Percentiles rank a stretch among this genome's conserved stretches.
Conservation (phyloP, 2,888 invertebrate genomes). For the Isotomurus palustris region DNA sequence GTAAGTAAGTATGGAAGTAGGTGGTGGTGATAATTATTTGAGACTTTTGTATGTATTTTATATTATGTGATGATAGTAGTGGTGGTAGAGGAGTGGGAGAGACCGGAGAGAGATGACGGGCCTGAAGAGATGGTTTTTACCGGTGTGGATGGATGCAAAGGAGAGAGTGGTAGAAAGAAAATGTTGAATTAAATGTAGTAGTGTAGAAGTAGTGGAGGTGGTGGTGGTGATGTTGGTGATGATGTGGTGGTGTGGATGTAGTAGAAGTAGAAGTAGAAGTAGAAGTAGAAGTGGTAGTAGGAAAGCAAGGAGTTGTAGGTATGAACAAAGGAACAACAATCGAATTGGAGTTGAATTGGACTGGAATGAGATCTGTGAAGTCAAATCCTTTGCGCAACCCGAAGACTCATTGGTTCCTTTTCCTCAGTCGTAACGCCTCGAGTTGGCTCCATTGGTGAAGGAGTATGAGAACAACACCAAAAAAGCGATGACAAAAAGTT, state of each 20-base stretch:
- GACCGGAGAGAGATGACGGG: too few relatives aligned
- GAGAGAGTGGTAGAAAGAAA: constrained; percentile 12
- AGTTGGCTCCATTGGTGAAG: constrained; percentile 46
- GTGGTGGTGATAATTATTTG: too few relatives aligned
- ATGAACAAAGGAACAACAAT: constrained; percentile 34
- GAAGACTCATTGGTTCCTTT: constrained; percentile 47
- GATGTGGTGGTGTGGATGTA: neutral
- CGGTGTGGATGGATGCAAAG: neutral
- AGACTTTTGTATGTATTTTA: too few relatives aligned
- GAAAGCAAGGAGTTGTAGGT: constrained; percentile 3
- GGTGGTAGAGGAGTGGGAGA: neutral
- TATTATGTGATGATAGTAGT: too few relatives aligned
- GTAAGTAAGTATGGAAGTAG: too few relatives aligned
- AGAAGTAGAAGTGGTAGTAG: constrained; percentile 5
- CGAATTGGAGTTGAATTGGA: constrained; percentile 39
- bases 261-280: neutral
- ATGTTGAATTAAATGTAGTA: constrained; percentile 24
- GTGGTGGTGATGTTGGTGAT: constrained; percentile 6
- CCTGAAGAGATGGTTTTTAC: constrained; percentile 5
- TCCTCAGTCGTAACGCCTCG: constrained; percentile 46
- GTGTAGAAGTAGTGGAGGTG: too few relatives aligned
- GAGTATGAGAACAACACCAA: constrained; percentile 41
- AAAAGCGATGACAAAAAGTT: constrained; percentile 47
- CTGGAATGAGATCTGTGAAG: constrained; percentile 37
- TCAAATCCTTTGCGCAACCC: constrained; percentile 45